These are phyloP conservation scores for Ahaetulla prasina DNA, from an alignment of 2,113 vertebrate genomes.

Conservation along the genomic window DNA sequence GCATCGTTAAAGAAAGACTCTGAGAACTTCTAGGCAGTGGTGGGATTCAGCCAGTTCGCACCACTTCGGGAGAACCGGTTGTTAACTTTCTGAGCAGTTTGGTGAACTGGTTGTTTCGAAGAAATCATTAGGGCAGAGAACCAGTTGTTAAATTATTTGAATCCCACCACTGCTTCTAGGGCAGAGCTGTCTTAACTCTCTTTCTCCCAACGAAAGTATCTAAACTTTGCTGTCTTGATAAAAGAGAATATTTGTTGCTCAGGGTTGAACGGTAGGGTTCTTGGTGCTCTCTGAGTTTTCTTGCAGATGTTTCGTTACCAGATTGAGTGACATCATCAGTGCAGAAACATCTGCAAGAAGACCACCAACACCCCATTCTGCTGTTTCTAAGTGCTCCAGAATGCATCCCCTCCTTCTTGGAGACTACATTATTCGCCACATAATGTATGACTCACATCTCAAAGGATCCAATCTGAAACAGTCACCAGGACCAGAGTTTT, in stretches of 20 bases:
- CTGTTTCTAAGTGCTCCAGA: background rate
- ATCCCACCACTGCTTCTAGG: too few relatives aligned
- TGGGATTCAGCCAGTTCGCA: too few relatives aligned
- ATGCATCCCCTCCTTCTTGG: background rate
- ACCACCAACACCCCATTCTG: background rate
- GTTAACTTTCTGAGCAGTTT: too few relatives aligned
- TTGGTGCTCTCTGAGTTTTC: background rate
- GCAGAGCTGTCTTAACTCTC: background rate
- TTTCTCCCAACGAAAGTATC: background rate
- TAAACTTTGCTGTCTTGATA: background rate
- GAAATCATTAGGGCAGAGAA: too few relatives aligned
- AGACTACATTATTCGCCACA: background rate
- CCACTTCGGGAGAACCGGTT: too few relatives aligned
- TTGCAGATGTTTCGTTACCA: background rate
- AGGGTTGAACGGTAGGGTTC: background rate
- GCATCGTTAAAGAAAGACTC: background rate
- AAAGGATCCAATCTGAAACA: background rate
- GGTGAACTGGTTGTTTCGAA: too few relatives aligned
- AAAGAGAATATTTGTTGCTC: background rate
- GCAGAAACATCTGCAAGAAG: background rate
- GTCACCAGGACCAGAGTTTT: background rate
- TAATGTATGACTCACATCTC: background rate
- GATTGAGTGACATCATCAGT: background rate
- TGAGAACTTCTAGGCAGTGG: background rate
- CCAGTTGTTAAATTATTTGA: too few relatives aligned